Evolutionary conservation across 2,797 vertebrate species (phyloP).

Genomic region (Phrynocephalus forsythii): DNA sequence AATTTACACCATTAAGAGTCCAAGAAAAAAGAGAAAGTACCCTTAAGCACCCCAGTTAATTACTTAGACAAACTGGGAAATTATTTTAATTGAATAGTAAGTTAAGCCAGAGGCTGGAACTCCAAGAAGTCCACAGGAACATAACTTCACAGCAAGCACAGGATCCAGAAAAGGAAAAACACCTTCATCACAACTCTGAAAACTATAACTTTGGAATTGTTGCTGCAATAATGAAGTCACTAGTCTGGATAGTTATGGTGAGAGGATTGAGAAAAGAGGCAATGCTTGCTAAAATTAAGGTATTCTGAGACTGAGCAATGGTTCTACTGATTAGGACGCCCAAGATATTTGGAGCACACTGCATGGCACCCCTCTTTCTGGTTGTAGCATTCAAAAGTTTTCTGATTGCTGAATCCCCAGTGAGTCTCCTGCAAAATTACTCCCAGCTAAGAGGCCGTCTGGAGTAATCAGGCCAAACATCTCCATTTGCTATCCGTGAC

Average conservation of each 20-base stretch:
- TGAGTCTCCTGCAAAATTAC: neutral
- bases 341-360: neutral
- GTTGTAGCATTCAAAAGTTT: neutral
- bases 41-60: neutral
- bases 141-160: neutral
- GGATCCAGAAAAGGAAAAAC: neutral
- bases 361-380: neutral
- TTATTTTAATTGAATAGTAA: neutral
- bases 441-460: neutral
- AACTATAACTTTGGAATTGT: neutral
- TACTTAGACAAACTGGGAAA: neutral
- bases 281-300: neutral
- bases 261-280: neutral
- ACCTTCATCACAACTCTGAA: neutral
- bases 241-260: neutral
- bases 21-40: conserved; percentile 4
- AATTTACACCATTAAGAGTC: conserved; percentile 17
- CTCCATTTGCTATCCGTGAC: rapidly evolving
- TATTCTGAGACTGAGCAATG: neutral
- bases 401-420: neutral
- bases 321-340: neutral
- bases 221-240: neutral
- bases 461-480: neutral
- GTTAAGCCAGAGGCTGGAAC: neutral
- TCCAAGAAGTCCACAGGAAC: neutral